Percentiles rank a stretch among this genome's conserved stretches.
These are phyloP conservation scores for Calidris pugnax DNA, from an alignment of 2,113 vertebrate genomes.

Conservation along the genomic window DNA sequence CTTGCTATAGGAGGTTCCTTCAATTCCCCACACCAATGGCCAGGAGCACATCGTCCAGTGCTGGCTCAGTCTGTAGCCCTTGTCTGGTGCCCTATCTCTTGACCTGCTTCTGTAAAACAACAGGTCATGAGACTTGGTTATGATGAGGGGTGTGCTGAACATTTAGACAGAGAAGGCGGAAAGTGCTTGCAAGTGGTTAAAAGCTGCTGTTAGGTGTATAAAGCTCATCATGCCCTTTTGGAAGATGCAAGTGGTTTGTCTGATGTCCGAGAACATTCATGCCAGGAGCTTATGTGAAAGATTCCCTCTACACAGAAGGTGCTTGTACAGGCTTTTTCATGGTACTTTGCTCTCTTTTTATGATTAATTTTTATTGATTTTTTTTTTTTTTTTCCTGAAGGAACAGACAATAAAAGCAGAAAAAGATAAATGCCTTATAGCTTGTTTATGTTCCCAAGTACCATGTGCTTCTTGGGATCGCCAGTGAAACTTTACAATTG, in stretches of 20 bases:
- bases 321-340: constrained; percentile 1
- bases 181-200: background rate
- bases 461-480: background rate
- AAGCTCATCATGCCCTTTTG: background rate
- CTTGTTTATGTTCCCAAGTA: constrained; percentile 8
- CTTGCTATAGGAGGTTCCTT: background rate
- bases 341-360: constrained; percentile 22
- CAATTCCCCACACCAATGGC: background rate
- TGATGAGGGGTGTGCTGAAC: background rate
- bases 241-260: background rate
- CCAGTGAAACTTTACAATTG: constrained; percentile 24
- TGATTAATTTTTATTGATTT: constrained; percentile 45
- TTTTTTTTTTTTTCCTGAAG: background rate
- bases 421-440: constrained; percentile 4
- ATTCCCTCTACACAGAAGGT: background rate
- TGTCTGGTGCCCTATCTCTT: background rate
- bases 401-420: constrained; percentile 4
- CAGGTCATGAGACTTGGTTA: background rate
- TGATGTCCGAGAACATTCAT: background rate
- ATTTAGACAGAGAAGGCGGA: background rate
- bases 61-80: background rate
- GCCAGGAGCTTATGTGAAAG: background rate
- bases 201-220: background rate
- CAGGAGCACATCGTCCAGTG: background rate
- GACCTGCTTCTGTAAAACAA: background rate